Evolutionary conservation across 2,888 invertebrate genomes (phyloP).

Genomic region (Deilephila elpenor): DNA sequence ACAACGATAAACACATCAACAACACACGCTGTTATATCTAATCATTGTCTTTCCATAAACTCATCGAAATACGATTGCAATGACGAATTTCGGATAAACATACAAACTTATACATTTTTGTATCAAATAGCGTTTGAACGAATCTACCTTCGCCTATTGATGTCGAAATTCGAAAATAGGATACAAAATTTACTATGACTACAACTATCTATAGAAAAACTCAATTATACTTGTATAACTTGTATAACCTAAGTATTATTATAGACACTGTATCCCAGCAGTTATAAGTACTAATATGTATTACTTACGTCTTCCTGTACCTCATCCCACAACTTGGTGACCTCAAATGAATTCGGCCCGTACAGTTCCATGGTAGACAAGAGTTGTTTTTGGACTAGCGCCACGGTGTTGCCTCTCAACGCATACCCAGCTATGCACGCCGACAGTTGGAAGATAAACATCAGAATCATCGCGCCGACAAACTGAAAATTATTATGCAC

Average conservation of each 20-base stretch:
- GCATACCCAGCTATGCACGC: conserved; percentile 91
- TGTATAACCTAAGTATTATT: too few relatives aligned
- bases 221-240: too few relatives aligned
- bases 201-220: not conserved
- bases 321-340: conserved; percentile 85
- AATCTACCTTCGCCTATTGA: too few relatives aligned
- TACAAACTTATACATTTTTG: too few relatives aligned
- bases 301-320: conserved; percentile 84
- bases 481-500: conserved; percentile 78
- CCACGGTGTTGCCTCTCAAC: conserved; percentile 82
- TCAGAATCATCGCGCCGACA: conserved; percentile 86
- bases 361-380: conserved; percentile 77
- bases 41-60: not conserved
- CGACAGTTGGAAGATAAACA: conserved; percentile 90
- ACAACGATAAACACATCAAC: not conserved
- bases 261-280: too few relatives aligned
- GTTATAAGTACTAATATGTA: not conserved
- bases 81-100: not conserved
- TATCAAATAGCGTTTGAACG: too few relatives aligned
- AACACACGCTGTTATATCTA: not conserved
- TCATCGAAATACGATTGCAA: not conserved
- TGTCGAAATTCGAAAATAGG: not conserved
- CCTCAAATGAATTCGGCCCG: conserved; percentile 56
- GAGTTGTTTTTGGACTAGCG: conserved; percentile 83
- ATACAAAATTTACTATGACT: not conserved